Evolutionary conservation across 2,113 vertebrate species (phyloP).

Genomic region (Antigone vipio): DNA sequence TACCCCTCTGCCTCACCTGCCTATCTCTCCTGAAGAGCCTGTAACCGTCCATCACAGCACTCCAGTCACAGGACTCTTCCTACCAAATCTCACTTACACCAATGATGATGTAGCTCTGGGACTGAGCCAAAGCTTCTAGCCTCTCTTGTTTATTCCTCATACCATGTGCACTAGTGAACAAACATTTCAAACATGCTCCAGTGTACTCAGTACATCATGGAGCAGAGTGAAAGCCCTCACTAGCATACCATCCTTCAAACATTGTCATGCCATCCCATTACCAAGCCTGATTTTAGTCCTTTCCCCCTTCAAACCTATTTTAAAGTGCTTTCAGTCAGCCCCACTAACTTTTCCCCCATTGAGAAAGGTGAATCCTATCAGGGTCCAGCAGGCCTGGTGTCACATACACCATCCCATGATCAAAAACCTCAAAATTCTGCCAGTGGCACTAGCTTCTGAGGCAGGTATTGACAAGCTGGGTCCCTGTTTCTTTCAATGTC

Average conservation of each 20-base stretch:
- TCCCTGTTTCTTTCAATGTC: not conserved
- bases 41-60: not conserved
- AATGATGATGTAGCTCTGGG: not conserved
- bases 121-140: not conserved
- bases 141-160: not conserved
- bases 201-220: not conserved
- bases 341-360: not conserved
- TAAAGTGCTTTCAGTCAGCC: not conserved
- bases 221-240: not conserved
- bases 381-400: too few relatives aligned
- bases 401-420: not conserved
- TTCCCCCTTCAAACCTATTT: not conserved
- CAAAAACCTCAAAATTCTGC: not conserved
- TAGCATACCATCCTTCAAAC: not conserved
- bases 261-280: not conserved
- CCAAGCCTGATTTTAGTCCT: not conserved
- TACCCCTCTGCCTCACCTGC: not conserved
- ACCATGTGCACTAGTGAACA: not conserved
- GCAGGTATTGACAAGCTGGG: not conserved
- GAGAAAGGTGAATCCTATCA: not conserved
- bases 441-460: not conserved
- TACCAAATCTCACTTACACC: not conserved
- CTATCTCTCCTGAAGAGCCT: not conserved
- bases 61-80: not conserved
- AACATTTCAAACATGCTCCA: not conserved